Evolutionary conservation across 30 jellyfish, hydroid and myxozoan genomes (phyloP).

Genomic region (Aurelia coerulea): DNA sequence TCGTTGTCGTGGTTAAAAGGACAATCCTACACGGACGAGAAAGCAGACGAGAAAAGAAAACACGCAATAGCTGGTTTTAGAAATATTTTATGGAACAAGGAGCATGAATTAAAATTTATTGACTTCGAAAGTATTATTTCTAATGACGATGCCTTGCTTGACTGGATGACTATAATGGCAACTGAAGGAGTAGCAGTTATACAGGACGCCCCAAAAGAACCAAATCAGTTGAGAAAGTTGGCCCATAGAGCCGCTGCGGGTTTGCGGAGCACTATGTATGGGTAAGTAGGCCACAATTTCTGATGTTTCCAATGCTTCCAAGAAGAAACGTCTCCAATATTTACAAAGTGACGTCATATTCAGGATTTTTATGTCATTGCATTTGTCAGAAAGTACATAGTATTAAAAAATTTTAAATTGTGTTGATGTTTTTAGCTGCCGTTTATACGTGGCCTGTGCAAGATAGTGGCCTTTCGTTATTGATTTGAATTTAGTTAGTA

Average conservation of each 20-base stretch:
- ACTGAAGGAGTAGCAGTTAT: slow-evolving; percentile 48
- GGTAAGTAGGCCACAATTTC: slow-evolving; percentile 27
- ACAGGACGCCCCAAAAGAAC: slow-evolving; percentile 25
- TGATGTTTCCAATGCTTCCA: too few relatives aligned
- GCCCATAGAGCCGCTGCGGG: slow-evolving; percentile 27
- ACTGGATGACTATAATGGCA: slow-evolving; percentile 40
- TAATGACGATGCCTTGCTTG: slow-evolving; percentile 4
- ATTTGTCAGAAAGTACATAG: too few relatives aligned
- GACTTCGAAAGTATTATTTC: slow-evolving; percentile 10
- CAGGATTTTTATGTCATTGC: too few relatives aligned
- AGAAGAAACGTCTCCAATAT: too few relatives aligned
- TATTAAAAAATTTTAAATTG: too few relatives aligned
- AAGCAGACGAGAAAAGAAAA: background rate
- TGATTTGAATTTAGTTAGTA: too few relatives aligned
- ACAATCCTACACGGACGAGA: background rate
- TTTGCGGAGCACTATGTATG: slow-evolving; percentile 43
- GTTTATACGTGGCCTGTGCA: too few relatives aligned
- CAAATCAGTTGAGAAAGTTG: slow-evolving; percentile 47
- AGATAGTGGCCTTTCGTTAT: too few relatives aligned
- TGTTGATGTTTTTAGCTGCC: too few relatives aligned
- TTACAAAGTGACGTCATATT: too few relatives aligned
- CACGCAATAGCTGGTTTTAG: slow-evolving; percentile 10
- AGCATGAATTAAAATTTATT: slow-evolving; percentile 13
- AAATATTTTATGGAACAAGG: slow-evolving; percentile 31
- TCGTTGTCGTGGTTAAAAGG: slow-evolving; percentile 26